Base-by-base conservation (phyloP, 2,113 vertebrate species). In the Tyto alba region DNA sequence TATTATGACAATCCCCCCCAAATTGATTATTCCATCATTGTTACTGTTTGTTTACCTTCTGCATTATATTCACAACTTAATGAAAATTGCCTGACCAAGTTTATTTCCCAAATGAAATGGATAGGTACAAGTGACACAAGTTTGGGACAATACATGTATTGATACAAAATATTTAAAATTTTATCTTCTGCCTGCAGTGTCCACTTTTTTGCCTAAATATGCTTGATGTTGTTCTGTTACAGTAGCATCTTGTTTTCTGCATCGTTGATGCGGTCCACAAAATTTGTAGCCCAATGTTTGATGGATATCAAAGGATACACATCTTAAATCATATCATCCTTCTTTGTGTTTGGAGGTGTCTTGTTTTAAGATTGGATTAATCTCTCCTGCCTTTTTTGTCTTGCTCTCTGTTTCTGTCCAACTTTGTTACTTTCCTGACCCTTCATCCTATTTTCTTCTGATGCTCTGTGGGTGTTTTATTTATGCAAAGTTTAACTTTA, bases 401-500 rank as follows among this genome's bases (percentile, higher is more conserved):
- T 79, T 3, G 1, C 16, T 68, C 8, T 62, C 48, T 75, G 17
- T 43, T 81, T 72, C 47, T 81, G 7, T 36, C 38, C 14, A 6
- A 76, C 9, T 86, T 81, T 85, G 3, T 73, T 41, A 89, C 26
- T 57, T 52, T 56, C n/a, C 15, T 48, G 11, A 2, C 43, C 10
- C 17, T 45, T 78, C 3, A 1, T 14, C 10, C 20, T 72, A 9
- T 74, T 88, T 83, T 34, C 16, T 67, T 86, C 29, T 73, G 21
- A 50, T 76, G 22, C 7, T 74, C 38, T 68, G 19, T 56, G 52
- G 1, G 4, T 68, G 16, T n/a, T 95, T 47, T n/a, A 36, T 82
- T 97, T 79, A 98, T 38, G 78, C 52, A 94, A 98, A 98, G 88
- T 98, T 97, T 96, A 97, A 86, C 75, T 95, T 94, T 95, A 97